Conservation (phyloP, 2,113 vertebrate species). For the Cygnus atratus region DNA sequence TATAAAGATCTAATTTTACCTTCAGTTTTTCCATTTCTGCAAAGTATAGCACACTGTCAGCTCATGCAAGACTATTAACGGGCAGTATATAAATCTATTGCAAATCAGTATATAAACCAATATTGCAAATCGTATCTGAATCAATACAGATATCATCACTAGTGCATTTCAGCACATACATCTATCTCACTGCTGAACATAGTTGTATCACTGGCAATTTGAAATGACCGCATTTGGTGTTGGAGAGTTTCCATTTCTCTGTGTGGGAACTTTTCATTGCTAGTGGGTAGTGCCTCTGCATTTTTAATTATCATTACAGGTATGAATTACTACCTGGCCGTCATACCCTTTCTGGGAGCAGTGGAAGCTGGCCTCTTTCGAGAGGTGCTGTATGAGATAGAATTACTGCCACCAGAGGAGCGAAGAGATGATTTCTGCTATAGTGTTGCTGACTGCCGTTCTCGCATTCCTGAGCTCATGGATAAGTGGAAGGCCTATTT, state of each 20-base stretch:
- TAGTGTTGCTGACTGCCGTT: constrained; percentile 53
- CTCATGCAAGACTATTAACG: neutral
- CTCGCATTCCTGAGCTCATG: constrained; percentile 49
- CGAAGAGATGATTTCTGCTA: constrained; percentile 66
- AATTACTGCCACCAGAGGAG: constrained; percentile 60
- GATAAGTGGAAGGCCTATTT: constrained; percentile 74
- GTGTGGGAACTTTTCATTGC: fast-evolving
- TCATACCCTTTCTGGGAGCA: constrained; percentile 77
- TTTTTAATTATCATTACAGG: constrained; percentile 51
- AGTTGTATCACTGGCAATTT: neutral
- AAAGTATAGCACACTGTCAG: neutral
- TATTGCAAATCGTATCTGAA: neutral
- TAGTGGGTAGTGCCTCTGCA: neutral
- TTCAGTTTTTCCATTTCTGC: neutral
- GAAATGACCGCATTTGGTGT: neutral
- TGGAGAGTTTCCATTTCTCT: neutral
- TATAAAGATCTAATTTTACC: neutral
- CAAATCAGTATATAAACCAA: neutral
- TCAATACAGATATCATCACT: neutral
- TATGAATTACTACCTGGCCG: constrained; percentile 76
- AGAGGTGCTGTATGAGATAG: constrained; percentile 54
- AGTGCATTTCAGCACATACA: neutral
- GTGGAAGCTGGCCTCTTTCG: constrained; percentile 74
- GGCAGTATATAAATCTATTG: neutral
- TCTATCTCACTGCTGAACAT: neutral